Base-by-base conservation (phyloP, 2,797 vertebrate genomes). In the Propithecus deckenii region DNA sequence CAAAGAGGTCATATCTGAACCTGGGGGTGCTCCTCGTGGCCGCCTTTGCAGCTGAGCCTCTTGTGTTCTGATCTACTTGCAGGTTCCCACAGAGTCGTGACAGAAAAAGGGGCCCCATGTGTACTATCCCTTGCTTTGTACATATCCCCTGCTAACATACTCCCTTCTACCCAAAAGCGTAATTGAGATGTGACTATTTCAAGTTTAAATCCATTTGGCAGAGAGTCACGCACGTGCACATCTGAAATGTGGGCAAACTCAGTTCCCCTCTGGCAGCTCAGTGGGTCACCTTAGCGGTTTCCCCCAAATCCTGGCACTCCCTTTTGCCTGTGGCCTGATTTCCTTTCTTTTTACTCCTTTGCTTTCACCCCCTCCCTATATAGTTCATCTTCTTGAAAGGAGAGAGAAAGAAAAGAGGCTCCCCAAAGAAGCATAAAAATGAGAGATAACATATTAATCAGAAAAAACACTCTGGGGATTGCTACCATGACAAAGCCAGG, bases 341-440 rank as follows among this genome's bases (percentile, higher is more conserved):
- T 88, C 48, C 80, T 57, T 69, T 78, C 65, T 80, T 59, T 86
- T 38, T 48, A 61, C 46, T 52, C 61, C 28, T 35, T 61, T 59
- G 63, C 35, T 30, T 67, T 90, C 75, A 78, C 43, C 9, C 23
- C 18, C 55, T 67, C 81, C 23, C 12, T 88, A 81, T 30, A 65
- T 4, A n/a, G 46, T 52, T 71, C 43, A 52, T 69, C 85, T 79
- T 92, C 57, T 93, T 63, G 84, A 61, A 97, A 41, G 80, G 59
- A 71, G 57, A 85, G 50, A 90, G 50, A 14, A 78, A 69, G 32
- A 63, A 71, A 97, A 78, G 52, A 80, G 30, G 7, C 23, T 81
- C 52, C 48, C 41, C 46, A 74, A 67, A 83, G 87, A 85, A 86
- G 69, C 15, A 6, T 35, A 43, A 80, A 76, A 93, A 38, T 4